Evolutionary conservation across 2,113 vertebrate species (phyloP), one percentile per base, ranked within the genome.

Genomic region (Perca fluviatilis): DNA sequence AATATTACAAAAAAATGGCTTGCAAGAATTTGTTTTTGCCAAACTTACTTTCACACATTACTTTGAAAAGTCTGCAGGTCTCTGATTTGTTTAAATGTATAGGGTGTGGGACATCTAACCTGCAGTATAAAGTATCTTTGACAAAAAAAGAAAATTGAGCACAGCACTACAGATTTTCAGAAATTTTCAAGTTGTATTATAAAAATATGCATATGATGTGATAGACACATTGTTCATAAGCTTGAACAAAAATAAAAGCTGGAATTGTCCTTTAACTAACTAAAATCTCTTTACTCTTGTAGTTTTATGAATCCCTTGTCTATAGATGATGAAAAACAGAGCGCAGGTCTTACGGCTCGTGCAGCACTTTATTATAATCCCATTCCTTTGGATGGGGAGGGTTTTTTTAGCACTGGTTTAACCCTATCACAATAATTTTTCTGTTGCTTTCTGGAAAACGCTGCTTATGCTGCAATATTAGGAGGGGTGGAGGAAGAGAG

Each of bases 311-410:
- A 72, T 71, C 83, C 25, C 33, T 64, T 51, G 62, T 83, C 67
- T 79, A n/a, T n/a, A 7, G 67, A 82, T 81, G 53, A 86, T 88
- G 82, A 86, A 89, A 90, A 85, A 68, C 53, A 77, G n/a, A 21
- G 46, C 53, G 11, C 70, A 63, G 83, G 64, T 88, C 40, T 86
- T 73, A 81, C 3, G 9, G 61, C 84, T 74, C 21, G 18, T 64
- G 77, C 63, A 53, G 83, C 74, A 88, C 87, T 92, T 86, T 91
- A 66, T 76, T 21, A 47, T 93, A 92, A 93, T 91, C 88, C 66
- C 70, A 75, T 88, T 88, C 50, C 74, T 85, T 36, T 70, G 33
- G 54, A 14, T 5, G 2, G n/a, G 56, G 53, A 53, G 64, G n/a
- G 18, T 11, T 75, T 53, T 69, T 30, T 71, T 70, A 87, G 65